Evolutionary conservation across 2,797 vertebrate species (phyloP).

Genomic region (Sebastes matsubarae): DNA sequence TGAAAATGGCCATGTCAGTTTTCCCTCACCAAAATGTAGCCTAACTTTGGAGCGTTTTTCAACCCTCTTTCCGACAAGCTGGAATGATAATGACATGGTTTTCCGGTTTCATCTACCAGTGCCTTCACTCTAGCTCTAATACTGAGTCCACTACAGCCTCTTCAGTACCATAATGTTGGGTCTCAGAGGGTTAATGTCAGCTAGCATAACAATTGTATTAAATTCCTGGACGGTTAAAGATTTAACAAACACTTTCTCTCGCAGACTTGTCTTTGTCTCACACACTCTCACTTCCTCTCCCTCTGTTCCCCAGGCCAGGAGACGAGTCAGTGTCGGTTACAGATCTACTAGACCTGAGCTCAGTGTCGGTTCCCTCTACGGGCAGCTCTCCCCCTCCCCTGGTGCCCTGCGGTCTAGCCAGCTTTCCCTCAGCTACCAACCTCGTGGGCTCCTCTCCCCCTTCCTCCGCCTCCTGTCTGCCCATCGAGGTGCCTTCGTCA

Average conservation of each 20-base stretch:
- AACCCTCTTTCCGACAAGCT: too few relatives aligned
- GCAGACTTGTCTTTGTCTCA: neutral
- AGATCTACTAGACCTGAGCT: conserved; percentile 86
- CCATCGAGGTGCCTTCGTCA: conserved; percentile 78
- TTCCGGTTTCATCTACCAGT: too few relatives aligned
- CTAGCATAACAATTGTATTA: neutral
- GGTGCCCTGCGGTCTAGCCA: conserved; percentile 59
- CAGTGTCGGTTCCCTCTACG: conserved; percentile 74
- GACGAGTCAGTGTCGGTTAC: conserved; percentile 86
- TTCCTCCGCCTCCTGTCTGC: conserved; percentile 67
- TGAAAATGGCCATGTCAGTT: rapidly evolving
- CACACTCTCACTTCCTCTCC: conserved; percentile 5
- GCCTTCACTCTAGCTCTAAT: too few relatives aligned
- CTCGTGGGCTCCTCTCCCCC: conserved; percentile 72
- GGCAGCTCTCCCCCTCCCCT: conserved; percentile 72
- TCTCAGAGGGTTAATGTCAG: neutral
- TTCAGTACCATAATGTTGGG: rapidly evolving
- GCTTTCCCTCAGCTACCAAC: conserved; percentile 47
- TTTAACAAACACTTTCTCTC: conserved; percentile 1
- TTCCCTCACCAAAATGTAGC: neutral
- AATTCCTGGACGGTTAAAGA: neutral
- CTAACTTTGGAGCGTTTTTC: too few relatives aligned
- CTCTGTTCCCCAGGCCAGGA: conserved; percentile 74
- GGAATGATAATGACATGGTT: too few relatives aligned
- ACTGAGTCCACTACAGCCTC: too few relatives aligned